Base-by-base conservation (phyloP, 1,140 invertebrate genomes). In the Marisa cornuarietis region DNA sequence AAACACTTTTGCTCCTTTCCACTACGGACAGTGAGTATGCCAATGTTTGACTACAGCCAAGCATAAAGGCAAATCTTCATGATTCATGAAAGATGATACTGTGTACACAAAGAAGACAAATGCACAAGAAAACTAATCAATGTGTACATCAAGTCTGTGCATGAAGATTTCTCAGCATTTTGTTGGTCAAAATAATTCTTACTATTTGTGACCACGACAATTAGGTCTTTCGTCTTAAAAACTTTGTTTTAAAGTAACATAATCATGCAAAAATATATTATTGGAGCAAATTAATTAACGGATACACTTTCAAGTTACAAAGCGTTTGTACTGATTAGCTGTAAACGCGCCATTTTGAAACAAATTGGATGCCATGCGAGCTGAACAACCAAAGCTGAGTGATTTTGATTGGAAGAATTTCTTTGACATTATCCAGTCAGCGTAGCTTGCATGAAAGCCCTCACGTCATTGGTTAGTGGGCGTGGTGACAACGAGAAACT, bases 321-420 rank as follows among this genome's bases (percentile, higher is more conserved):
- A 68, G 65, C 65, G 6, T 68, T 68, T 24, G 10, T 13, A 58
- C 31, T 58, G n/a, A n/a, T 18, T 58, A 58, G 11, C 65, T 5
- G 22, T 16, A 14, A 58, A 42, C 71, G 78, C 71, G 78, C 78
- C 78, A 79, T 79, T 79, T 79, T 79, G 78, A 79, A 79, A 79
- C 78, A 79, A 79, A 65, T 72, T 73, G 26, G 78, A 79, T 79
- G 69, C 52, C 58, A 79, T 73, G 77, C 68, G 71, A 68, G 65
- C 54, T 61, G 14, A 54, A 24, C 26, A 10, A 51, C 26, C 4
- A 31, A 51, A 63, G 62, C 58, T 51, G 49, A 49, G 20, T 63
- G 62, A 9, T 31, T n/a, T 16, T 65, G 74, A 76, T 76, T 76
- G 74, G 74, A 65, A 51, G 18, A 10, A 42, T 65, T 69, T 61